Evolutionary conservation across 2,888 invertebrate species (phyloP), one percentile per base, ranked within the genome.

Genomic region (Megastigmus dorsalis): DNA sequence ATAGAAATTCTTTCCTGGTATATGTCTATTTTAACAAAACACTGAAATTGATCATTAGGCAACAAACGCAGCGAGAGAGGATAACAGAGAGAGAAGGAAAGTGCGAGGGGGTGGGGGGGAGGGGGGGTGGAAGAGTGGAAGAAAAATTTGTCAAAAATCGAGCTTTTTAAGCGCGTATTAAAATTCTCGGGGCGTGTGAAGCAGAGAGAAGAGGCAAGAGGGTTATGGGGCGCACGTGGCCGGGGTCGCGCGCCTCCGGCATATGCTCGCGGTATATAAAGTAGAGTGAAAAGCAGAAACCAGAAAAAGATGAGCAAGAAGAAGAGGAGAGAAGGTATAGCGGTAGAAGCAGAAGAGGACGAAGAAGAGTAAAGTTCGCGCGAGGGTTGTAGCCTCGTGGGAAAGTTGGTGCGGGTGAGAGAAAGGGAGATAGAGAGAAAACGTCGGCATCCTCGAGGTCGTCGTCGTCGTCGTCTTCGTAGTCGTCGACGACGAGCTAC

Each of bases 401-500:
- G 18, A 43, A 59, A 66, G 66, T 48, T 48, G 30, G 50, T 52
- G 48, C n/a, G n/a, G 36, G 30, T 2, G 55, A 33, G 66, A 55
- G 7, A 41, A 6, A n/a, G 15, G 15, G 41, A 43, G 62, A 52
- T 1, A 62, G 50, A 28, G 68, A 57, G 13, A 23, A 18, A 33
- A 65, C n/a, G 55, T 9, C 30, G 36, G 20, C 9, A 10, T 30
- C 15, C 38, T 33, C 20, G 60, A 20, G 41, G 10, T 36, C 10
- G 38, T 33, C 59, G 57, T n/a, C n/a, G 55, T 9, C 30, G 36
- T 20, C 9, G 9, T 30, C 15, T 30, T 33, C 20, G 60, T 15
- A 33, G 10, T 36, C 10, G 38, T 33, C 59, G 57, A n/a, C n/a
- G n/a, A 59, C 33, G 50, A 75, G 74, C 77, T 57, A 76, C 78